Evolutionary conservation across 2,888 invertebrate species (phyloP), one percentile per base, ranked within the genome.

Genomic region (Phanerotoma sp.): DNA sequence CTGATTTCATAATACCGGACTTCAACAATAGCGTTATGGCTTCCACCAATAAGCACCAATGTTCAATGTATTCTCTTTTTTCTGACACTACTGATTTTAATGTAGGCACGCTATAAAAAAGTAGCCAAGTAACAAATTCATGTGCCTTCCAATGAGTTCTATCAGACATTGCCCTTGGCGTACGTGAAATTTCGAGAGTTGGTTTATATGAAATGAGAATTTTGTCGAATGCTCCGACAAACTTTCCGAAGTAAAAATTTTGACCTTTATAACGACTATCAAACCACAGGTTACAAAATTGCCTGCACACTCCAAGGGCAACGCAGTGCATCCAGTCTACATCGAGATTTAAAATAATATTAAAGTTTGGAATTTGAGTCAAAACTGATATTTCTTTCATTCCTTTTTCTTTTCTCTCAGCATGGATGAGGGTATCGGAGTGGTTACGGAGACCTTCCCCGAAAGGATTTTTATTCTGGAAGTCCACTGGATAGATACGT

Each of bases 261-360:
- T 40, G 4, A 18, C 22, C 22, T 16, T 54, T 11, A 16, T 25
- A 5, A 9, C 20, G 0, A 16, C 16, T 11, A 45, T 45, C 45
- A 16, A 55, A 45, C 51, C 55, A 55, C 11, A 55, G 25, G 3
- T 22, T 35, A 22, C 16, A 11, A 25, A 51, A 55, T 42, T 55
- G 55, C 6, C 51, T 18, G 33, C 22, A 15, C 7, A 51, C 1
- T 16, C 51, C 55, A 5, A 55, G 22, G 7, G 37, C 25, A 13
- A 44, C 45, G 10, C 16, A 51, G 20, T 55, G 55, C 55, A 55
- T 55, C 33, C 35, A 52, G 33, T 55, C 51, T 5, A 45, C 42
- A 5, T 38, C 22, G 3, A 55, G n/a, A 3, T 44, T 44, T 1
- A 18, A 11, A 11, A 55, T 37, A 6, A 55, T 55, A 35, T 55